These are phyloP conservation scores for Strigamia maritima DNA, from an alignment of 2,888 invertebrate genomes.

Conservation along the genomic window DNA sequence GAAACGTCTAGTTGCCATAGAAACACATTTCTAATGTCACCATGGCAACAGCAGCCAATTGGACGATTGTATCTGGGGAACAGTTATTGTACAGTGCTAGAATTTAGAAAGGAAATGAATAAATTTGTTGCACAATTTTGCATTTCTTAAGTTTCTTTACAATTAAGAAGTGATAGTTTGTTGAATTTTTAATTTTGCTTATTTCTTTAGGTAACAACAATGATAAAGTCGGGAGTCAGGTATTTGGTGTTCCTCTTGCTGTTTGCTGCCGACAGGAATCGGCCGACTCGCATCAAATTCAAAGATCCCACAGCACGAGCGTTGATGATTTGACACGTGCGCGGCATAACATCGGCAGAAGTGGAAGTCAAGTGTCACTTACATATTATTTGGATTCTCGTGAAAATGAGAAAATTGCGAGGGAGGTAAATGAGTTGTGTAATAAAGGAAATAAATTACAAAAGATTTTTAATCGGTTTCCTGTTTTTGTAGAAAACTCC, in stretches of 20 bases:
- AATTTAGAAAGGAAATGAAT: not conserved
- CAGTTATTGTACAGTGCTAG: too few relatives aligned
- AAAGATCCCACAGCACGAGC: constrained; percentile 38
- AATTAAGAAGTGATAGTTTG: too few relatives aligned
- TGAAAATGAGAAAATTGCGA: constrained; percentile 30
- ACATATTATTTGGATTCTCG: constrained; percentile 39
- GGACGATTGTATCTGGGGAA: not conserved
- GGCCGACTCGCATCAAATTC: constrained; percentile 40
- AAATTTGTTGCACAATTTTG: too few relatives aligned
- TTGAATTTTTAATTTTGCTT: not conserved
- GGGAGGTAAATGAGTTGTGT: not conserved
- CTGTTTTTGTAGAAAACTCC: constrained; percentile 10
- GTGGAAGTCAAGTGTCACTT: constrained; percentile 41
- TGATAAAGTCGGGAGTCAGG: constrained; percentile 57
- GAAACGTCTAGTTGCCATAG: not conserved
- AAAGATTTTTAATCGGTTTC: constrained; percentile 6
- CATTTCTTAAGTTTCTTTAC: too few relatives aligned
- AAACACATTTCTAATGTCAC: not conserved
- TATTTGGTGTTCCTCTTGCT: constrained; percentile 79
- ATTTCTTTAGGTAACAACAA: not conserved
- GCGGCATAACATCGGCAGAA: constrained; percentile 22
- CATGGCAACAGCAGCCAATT: too few relatives aligned
- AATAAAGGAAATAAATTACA: not conserved
- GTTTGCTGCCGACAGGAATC: constrained; percentile 81
- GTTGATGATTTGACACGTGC: constrained; percentile 41